Conservation (phyloP, 2,113 vertebrate species). For the Urocitellus parryii region DNA sequence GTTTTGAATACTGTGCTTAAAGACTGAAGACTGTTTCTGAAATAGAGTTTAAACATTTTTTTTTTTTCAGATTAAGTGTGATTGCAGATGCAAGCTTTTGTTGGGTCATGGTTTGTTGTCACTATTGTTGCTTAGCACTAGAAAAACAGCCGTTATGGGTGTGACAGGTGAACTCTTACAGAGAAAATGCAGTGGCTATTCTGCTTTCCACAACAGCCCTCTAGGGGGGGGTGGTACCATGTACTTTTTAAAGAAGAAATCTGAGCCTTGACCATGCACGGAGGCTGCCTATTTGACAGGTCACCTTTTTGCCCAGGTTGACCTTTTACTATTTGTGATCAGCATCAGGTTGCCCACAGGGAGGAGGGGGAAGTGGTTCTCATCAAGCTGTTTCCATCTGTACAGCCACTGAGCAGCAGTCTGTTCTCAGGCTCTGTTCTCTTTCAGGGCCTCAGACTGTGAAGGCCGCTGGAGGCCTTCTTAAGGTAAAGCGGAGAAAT, state of each 20-base stretch:
- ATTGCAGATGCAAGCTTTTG: neutral
- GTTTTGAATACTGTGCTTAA: neutral
- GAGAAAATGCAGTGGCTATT: neutral
- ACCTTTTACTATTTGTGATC: neutral
- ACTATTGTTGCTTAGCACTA: neutral
- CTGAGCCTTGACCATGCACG: neutral
- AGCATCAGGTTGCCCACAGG: too few species aligned
- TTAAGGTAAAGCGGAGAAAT: neutral
- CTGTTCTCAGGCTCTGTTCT: neutral
- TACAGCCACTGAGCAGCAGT: neutral
- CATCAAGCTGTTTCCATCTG: neutral
- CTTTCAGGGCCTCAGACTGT: neutral
- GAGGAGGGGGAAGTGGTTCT: neutral
- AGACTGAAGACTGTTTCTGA: neutral
- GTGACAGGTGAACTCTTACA: neutral
- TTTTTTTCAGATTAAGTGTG: neutral
- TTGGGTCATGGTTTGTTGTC: neutral
- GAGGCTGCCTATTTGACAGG: neutral
- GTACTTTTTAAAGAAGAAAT: neutral
- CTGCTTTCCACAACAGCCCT: neutral
- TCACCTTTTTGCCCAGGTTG: neutral
- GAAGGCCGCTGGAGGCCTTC: neutral
- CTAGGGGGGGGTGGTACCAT: neutral
- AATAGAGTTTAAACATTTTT: neutral
- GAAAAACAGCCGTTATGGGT: neutral